Evolutionary conservation across 2,888 invertebrate genomes (phyloP).

Genomic region (Masnerella sp.): DNA sequence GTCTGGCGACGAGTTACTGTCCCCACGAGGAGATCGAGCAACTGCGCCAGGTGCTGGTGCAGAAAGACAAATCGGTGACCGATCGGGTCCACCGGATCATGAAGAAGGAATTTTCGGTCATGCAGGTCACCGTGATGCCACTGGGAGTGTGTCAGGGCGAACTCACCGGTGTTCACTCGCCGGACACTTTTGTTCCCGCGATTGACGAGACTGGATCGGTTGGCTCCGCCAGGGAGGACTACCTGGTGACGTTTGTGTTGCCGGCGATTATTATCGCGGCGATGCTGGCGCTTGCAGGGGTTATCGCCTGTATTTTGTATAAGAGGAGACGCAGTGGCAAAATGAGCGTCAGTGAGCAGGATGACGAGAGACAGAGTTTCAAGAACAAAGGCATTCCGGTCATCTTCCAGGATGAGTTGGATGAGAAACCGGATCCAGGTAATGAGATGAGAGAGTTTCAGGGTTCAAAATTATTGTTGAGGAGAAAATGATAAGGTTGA

Average conservation of each 20-base stretch:
- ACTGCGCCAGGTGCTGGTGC: conserved; percentile 85
- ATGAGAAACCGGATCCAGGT: conserved; percentile 92
- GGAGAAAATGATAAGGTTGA: too few species aligned
- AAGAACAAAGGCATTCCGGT: conserved; percentile 93
- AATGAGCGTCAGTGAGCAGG: conserved; percentile 88
- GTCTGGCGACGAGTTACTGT: conserved; percentile 85
- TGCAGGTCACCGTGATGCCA: conserved; percentile 79
- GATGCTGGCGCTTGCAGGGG: conserved; percentile 91
- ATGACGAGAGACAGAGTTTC: conserved; percentile 90
- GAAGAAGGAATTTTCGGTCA: conserved; percentile 85
- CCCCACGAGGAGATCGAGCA: conserved; percentile 87
- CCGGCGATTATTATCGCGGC: conserved; percentile 92
- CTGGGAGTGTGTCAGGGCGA: conserved; percentile 80
- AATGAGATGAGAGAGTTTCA: too few species aligned
- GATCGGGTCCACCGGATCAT: conserved; percentile 83
- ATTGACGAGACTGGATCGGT: conserved; percentile 75
- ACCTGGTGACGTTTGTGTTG: conserved; percentile 90
- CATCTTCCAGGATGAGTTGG: conserved; percentile 97
- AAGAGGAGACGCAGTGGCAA: conserved; percentile 90
- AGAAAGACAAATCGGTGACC: conserved; percentile 81
- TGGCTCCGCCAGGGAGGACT: conserved; percentile 81
- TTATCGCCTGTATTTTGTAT: conserved; percentile 93
- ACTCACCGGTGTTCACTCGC: conserved; percentile 74
- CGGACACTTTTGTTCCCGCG: conserved; percentile 68
- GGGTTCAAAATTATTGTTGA: too few species aligned